phyloP scores from a whole-genome alignment of 2,797 vertebrate species.

The Threskiornis aethiopicus region DNA sequence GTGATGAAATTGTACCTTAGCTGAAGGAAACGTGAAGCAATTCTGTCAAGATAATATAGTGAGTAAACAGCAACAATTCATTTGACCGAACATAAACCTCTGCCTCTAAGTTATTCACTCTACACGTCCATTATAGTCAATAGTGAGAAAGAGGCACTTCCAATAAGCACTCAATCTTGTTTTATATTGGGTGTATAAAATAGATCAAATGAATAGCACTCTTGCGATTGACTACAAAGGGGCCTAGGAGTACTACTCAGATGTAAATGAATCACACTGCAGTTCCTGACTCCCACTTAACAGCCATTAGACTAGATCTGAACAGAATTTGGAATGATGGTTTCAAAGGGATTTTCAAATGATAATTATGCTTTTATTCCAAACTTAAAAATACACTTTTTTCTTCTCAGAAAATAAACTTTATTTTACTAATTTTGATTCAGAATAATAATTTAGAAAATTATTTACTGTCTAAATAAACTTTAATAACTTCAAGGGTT shows the following conservation, averaged over 20 bases:
- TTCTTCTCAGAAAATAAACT: not conserved
- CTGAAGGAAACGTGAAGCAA: not conserved
- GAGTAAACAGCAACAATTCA: not conserved
- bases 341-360: slow-evolving; percentile 7
- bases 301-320: not conserved
- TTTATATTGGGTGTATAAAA: not conserved
- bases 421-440: not conserved
- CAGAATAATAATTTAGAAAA: not conserved
- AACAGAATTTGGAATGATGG: not conserved
- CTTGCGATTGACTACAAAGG: not conserved
- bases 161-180: not conserved
- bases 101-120: not conserved
- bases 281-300: not conserved
- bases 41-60: not conserved
- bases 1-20: not conserved
- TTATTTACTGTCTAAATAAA: not conserved
- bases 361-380: not conserved
- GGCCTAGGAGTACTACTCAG: not conserved
- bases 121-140: not conserved
- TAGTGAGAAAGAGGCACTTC: not conserved
- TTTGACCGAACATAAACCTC: not conserved
- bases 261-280: not conserved
- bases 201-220: not conserved
- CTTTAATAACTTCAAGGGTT: not conserved
- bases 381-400: not conserved